A percentile compares a stretch with the other conserved stretches of the same genome.
phyloP scores from a whole-genome alignment of 2,888 invertebrate species.

The Epinotia brunnichana region DNA sequence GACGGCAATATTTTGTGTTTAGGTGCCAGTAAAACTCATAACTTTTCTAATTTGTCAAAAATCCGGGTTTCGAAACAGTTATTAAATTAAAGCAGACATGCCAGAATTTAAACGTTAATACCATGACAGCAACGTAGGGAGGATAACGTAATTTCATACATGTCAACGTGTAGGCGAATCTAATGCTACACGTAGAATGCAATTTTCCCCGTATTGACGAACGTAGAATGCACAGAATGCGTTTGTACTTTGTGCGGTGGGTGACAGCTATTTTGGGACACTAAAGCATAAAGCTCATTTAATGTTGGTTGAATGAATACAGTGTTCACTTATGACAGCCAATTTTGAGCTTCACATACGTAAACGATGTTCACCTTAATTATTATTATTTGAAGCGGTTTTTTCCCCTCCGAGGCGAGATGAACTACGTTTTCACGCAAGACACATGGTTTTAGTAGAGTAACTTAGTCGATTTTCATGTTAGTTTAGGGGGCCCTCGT shows the following conservation, averaged over 20 bases:
- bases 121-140: constrained; percentile 44
- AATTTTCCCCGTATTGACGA: constrained; percentile 33
- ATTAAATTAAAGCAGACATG: constrained; percentile 33
- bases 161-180: constrained; percentile 65
- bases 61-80: background rate
- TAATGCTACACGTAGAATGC: constrained; percentile 52
- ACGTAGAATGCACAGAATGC: constrained; percentile 14
- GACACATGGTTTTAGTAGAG: background rate
- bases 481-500: no score
- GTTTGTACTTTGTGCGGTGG: background rate
- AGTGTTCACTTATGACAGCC: background rate
- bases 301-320: background rate
- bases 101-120: constrained; percentile 48
- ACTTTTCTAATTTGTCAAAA: background rate
- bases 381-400: background rate
- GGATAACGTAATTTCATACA: constrained; percentile 69
- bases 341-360: background rate
- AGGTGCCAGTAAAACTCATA: background rate
- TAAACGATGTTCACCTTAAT: background rate
- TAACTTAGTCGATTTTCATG: background rate
- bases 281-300: background rate
- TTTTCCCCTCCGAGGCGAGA: background rate
- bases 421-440: background rate
- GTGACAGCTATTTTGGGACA: background rate
- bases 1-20: background rate